Evolutionary conservation across 1,140 invertebrate genomes (phyloP), one percentile per base, ranked within the genome.

Genomic region (Sitodiplosis mosellana): DNA sequence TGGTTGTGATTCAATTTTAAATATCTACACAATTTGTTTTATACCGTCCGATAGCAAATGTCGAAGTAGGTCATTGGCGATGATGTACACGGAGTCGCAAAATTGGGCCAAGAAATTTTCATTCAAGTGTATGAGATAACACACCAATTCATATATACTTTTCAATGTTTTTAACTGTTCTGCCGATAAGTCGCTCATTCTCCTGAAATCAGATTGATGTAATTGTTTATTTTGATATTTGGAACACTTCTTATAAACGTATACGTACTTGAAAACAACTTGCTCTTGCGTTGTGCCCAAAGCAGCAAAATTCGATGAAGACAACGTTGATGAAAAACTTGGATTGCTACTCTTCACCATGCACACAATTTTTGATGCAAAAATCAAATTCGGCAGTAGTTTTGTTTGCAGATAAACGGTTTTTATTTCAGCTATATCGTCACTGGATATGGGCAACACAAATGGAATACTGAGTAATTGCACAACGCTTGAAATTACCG

Each of bases 321-420:
- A 12, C 8, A 27, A 14, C 27, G 12, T 27, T 8, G 12, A 10
- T 2, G 44, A 17, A n/a, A 10, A 33, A 22, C 12, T 27, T 27
- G n/a, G n/a, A 10, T 36, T 33, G 4, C n/a, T 19, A 8, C 2
- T 47, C 11, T 27, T 50, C 41, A 49, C 49, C 27, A 33, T 41
- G 42, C 49, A n/a, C 1, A 85, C 56, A 1, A 81, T 65, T 57
- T 80, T 80, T 40, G 79, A 70, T 1, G 81, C 78, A 52, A 78
- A 81, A 18, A 85, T 72, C 19, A 85, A 68, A 64, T 83, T 83
- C n/a, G 79, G 78, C 18, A 84, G 74, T 12, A 85, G 68, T 64
- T 81, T 80, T 2, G 81, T 75, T 56, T 83, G 80, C 14, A 80
- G 59, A 58, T 84, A 86, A 22, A 83, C 77, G 61, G 70, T 15